Evolutionary conservation across 2,113 vertebrate species (phyloP), one percentile per base, ranked within the genome.

Genomic region (Corydoras sp.): DNA sequence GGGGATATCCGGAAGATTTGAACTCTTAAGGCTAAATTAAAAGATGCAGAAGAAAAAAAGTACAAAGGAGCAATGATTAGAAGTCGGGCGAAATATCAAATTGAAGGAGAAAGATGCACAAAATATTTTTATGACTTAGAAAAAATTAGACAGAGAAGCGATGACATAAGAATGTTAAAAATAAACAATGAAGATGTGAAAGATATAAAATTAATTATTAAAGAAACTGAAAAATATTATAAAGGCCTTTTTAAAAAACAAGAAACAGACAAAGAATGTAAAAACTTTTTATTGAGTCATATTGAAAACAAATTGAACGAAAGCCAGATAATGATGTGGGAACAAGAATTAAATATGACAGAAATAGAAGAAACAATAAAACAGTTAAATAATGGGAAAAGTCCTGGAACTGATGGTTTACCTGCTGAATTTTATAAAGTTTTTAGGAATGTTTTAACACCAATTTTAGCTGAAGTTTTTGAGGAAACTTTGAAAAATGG

Each of bases 361-460:
- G 12, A 14, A 6, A 69, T 48, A 30, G 9, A 69, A 3, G 8
- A 69, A 31, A 48, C 30, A 11, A 43, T 58, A 5, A 53, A 53
- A 58, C 10, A 58, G 9, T 49, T 43, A 30, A 59, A 18, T 13
- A 59, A 59, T 68, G 66, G 54, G 8, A 59, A 68, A 48, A 68
- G 66, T 5, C 51, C 65, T 10, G 53, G 65, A 3, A 2, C 31
- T 18, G 65, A 68, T 35, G 65, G 65, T 5, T 8, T 68, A 15
- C 1, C 53, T 15, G 9, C 49, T 3, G 65, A 68, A 58, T 68
- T 68, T 58, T 68, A 58, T 68, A 68, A 68, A 11, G 30, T 43
- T 43, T 43, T 43, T 7, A 24, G 0, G 10, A 56, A 7, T 43
- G 0, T 24, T 1, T 32, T 67, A 58, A 18, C 6, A 7, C 55